A percentile compares a stretch with the other conserved stretches of the same genome.
phyloP scores from a whole-genome alignment of 2,888 invertebrate genomes.

The Philereme transversata region DNA sequence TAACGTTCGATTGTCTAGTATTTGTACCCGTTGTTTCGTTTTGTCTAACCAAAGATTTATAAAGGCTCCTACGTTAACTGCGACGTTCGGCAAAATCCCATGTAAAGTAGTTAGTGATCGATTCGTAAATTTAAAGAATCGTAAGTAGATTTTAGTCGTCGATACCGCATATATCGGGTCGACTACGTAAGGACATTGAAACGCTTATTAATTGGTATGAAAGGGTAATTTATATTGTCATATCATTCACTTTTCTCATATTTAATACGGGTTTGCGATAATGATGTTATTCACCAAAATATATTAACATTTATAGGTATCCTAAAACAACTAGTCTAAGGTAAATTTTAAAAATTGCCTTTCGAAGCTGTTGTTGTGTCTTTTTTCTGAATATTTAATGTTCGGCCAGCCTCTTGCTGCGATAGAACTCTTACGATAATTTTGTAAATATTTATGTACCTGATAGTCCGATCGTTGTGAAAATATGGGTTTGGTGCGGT shows the following conservation, averaged over 20 bases:
- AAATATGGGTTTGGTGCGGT: constrained; percentile 29
- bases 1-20: constrained; percentile 77
- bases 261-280: constrained; percentile 84
- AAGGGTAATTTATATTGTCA: constrained; percentile 85
- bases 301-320: constrained; percentile 79
- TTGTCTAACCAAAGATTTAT: constrained; percentile 81
- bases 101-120: constrained; percentile 79
- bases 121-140: constrained; percentile 76
- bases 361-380: constrained; percentile 77
- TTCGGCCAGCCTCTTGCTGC: constrained; percentile 70
- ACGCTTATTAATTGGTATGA: constrained; percentile 85
- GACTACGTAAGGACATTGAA: constrained; percentile 83
- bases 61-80: constrained; percentile 69
- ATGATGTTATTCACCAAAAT: constrained; percentile 83
- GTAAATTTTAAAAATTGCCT: constrained; percentile 81
- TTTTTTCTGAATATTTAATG: constrained; percentile 77
- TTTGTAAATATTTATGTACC: constrained; percentile 37
- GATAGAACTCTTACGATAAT: constrained; percentile 31
- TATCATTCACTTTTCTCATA: constrained; percentile 84
- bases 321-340: constrained; percentile 80
- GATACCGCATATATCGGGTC: constrained; percentile 71
- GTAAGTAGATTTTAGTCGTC: constrained; percentile 78
- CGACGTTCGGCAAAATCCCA: constrained; percentile 68
- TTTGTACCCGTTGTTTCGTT: constrained; percentile 76
- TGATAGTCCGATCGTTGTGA: constrained; percentile 28